Base-by-base conservation (phyloP, 2,888 invertebrate genomes). In the Prosapia bicincta region DNA sequence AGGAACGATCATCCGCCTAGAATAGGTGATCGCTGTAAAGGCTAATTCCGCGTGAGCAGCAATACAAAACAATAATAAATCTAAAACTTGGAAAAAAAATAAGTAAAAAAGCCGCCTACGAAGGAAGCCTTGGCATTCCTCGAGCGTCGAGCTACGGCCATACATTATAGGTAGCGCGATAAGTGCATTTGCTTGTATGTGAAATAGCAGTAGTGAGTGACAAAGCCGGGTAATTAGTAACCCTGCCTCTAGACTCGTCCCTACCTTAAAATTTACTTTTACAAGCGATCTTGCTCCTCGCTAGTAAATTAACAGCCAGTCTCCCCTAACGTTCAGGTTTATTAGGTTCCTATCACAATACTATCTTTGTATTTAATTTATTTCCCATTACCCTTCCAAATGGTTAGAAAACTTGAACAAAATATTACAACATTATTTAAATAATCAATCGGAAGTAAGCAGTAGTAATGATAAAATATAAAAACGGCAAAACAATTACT, bases 151-250 rank as follows among this genome's bases (percentile, higher is more conserved):
- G 54, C 54, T n/a, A 20, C 54, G 54, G 54, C 54, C 54, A 54
- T 54, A 54, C 54, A 20, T 54, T 54, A 54, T 54, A 54, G 54
- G 54, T 54, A 54, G 54, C 54, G 20, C 2, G 74, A 74, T 74
- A 74, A 74, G 74, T 74, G 74, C 74, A 43, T 74, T 74, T 65
- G 74, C 74, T 74, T 74, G 74, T 74, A 74, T 69, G 69, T 28
- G 69, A 65, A 69, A 74, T 69, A 69, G 74, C 74, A 65, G 74
- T 74, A 69, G 68, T 72, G 72, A 72, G 69, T 73, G 72, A 72
- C 72, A 72, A 32, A 28, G 66, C 1, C n/a, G 20, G 54, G 65
- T 69, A 74, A 74, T 74, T 74, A 74, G 74, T 69, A 43, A 69
- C 28, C 69, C 38, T 3, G 38, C 9, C 38, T 7, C 38, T 38